A percentile compares a stretch with the other conserved stretches of the same genome.
Conservation (phyloP, 2,797 vertebrate species). For the Malurus leucopterus region DNA sequence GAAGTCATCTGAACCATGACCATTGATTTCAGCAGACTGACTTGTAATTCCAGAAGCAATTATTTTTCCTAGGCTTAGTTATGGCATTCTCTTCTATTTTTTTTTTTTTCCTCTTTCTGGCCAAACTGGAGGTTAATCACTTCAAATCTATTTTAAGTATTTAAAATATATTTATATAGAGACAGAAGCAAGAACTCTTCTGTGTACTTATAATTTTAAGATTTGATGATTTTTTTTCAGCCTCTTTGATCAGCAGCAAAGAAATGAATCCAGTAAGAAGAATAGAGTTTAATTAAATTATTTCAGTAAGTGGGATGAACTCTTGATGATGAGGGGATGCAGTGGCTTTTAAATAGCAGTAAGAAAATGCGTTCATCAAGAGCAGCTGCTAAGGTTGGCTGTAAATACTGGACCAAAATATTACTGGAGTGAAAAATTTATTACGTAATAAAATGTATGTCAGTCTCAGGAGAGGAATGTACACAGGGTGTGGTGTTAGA, state of each 20-base stretch:
- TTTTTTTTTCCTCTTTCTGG: constrained; percentile 3
- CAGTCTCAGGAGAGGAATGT: not conserved
- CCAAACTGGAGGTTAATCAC: not conserved
- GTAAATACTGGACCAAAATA: not conserved
- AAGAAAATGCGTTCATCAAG: not conserved
- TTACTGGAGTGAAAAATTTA: not conserved
- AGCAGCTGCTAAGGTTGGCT: not conserved
- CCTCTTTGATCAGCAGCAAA: not conserved
- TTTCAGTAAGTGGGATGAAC: not conserved
- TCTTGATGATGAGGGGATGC: not conserved
- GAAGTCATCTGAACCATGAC: not conserved
- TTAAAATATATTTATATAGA: not conserved
- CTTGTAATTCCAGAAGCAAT: not conserved
- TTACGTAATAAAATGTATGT: not conserved
- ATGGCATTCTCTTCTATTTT: not conserved
- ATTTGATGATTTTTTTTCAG: not conserved
- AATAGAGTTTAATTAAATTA: constrained; percentile 5
- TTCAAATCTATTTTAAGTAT: not conserved
- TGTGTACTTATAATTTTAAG: not conserved
- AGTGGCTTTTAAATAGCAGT: not conserved
- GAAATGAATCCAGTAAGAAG: constrained; percentile 13
- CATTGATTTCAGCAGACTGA: not conserved
- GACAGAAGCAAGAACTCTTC: not conserved
- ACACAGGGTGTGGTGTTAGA: not conserved
- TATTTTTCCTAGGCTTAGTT: not conserved